Conservation (phyloP, 2,888 invertebrate species). For the Seladonia tumulorum region DNA sequence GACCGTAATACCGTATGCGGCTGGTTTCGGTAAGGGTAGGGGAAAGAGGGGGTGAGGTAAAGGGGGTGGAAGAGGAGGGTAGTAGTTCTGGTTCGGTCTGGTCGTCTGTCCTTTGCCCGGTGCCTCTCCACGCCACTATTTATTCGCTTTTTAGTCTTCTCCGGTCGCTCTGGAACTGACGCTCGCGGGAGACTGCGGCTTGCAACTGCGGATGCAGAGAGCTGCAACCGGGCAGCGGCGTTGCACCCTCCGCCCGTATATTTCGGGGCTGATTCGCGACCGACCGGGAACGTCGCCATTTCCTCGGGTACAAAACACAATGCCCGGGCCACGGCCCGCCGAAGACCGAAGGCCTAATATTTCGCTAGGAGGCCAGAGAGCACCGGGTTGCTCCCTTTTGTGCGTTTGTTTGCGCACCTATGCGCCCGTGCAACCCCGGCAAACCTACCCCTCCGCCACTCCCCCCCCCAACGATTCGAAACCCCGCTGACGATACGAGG, state of each 20-base stretch:
- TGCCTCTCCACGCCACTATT: slow-evolving; percentile 44
- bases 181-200: slow-evolving; percentile 48
- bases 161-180: slow-evolving; percentile 20
- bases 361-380: slow-evolving; percentile 52
- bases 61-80: background rate
- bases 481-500: background rate
- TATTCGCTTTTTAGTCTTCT: slow-evolving; percentile 58
- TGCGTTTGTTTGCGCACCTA: slow-evolving; percentile 53
- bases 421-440: slow-evolving; percentile 11
- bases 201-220: slow-evolving; percentile 60
- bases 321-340: slow-evolving; percentile 50
- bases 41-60: no score
- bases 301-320: slow-evolving; percentile 74
- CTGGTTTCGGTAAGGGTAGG: background rate
- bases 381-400: slow-evolving; percentile 42
- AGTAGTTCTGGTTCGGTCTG: background rate
- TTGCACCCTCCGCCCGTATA: slow-evolving; percentile 52
- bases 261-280: slow-evolving; percentile 70
- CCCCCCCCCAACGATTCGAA: background rate
- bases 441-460: no score
- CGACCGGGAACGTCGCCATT: slow-evolving; percentile 67
- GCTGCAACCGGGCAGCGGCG: slow-evolving; percentile 50
- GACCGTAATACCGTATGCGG: slow-evolving; percentile 41
- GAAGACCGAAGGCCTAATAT: slow-evolving; percentile 69
- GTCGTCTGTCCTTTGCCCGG: slow-evolving; percentile 43